Evolutionary conservation across 2,797 vertebrate species (phyloP), one percentile per base, ranked within the genome.

Genomic region (Betta splendens): DNA sequence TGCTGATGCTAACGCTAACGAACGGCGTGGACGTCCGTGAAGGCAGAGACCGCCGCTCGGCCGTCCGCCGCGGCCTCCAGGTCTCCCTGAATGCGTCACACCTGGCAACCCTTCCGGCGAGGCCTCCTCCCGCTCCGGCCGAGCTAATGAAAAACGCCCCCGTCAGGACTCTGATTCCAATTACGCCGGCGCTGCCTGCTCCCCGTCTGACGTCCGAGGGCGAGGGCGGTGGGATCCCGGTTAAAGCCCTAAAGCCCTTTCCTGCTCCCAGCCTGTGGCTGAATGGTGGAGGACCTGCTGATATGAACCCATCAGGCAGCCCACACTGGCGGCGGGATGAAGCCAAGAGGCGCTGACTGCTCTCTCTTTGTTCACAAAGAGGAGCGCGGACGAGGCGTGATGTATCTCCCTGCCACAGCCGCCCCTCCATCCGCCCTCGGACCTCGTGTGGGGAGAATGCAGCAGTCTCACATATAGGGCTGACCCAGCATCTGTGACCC

Each of bases 321-420:
- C 64, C 61, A 75, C 67, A 64, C 70, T 35, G 65, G 63, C 57
- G 45, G 68, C 69, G 58, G 59, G 51, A 58, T 50, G 25, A 58
- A 75, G 69, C 53, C 63, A 62, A 71, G 61, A 74, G 47, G 53
- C 72, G 64, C 59, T 67, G 56, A 64, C 57, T 64, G 62, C 37
- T 54, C 32, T 76, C 49, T 72, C 64, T 82, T 72, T 81, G 70
- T 81, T 77, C 71, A 61, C 71, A 76, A 65, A 80, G 78, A 70
- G 38, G 23, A 68, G 63, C 48, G 61, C 51, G 64, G 58, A 70
- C 61, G 64, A 67, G 71, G 60, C 40, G 61, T 55, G 51, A 78
- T 75, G 62, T 71, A 69, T 84, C 64, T 84, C 67, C 62, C 46
- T 64, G 45, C 64, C 25, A 7, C 62, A 78, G 67, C 40, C 54